Percentiles rank a stretch among this genome's conserved stretches.
Conservation (phyloP, 1,140 invertebrate genomes). For the Subanguina moxae region DNA sequence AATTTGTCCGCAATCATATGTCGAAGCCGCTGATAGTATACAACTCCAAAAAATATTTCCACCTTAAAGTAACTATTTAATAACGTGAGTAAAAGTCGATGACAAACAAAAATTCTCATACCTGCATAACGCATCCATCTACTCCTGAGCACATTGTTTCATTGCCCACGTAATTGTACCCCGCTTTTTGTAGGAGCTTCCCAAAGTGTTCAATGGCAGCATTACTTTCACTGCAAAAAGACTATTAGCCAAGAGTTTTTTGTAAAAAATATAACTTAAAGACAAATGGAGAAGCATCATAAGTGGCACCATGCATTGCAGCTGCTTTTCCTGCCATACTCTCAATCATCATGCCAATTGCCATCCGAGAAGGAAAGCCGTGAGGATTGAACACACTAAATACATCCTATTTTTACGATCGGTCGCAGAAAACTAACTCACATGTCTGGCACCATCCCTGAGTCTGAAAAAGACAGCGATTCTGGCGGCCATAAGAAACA, state of each 20-base stretch:
- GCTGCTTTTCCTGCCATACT: no score
- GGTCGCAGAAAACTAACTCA: no score
- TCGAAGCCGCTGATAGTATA: conserved; percentile 91
- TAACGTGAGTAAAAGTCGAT: conserved; percentile 11
- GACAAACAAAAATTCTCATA: conserved; percentile 25
- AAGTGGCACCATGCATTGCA: no score
- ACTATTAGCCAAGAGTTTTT: conserved; percentile 2
- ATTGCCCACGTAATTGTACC: conserved; percentile 93
- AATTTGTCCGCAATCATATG: conserved; percentile 93
- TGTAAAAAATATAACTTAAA: no score
- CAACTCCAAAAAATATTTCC: conserved; percentile 91
- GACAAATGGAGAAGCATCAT: conserved; percentile 92
- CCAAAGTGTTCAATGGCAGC: conserved; percentile 94
- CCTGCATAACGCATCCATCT: conserved; percentile 83
- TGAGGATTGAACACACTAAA: no score
- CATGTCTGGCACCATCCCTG: no score
- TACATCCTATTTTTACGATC: no score
- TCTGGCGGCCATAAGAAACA: no score
- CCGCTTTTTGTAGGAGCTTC: conserved; percentile 76
- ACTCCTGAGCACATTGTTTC: conserved; percentile 77
- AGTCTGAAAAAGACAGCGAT: no score
- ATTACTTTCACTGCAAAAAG: conserved; percentile 73
- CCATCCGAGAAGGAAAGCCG: no score
- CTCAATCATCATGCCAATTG: no score
- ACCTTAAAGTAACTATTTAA: no score